phyloP scores from a whole-genome alignment of 2,797 vertebrate genomes.

The Pogoniulus pusillus region DNA sequence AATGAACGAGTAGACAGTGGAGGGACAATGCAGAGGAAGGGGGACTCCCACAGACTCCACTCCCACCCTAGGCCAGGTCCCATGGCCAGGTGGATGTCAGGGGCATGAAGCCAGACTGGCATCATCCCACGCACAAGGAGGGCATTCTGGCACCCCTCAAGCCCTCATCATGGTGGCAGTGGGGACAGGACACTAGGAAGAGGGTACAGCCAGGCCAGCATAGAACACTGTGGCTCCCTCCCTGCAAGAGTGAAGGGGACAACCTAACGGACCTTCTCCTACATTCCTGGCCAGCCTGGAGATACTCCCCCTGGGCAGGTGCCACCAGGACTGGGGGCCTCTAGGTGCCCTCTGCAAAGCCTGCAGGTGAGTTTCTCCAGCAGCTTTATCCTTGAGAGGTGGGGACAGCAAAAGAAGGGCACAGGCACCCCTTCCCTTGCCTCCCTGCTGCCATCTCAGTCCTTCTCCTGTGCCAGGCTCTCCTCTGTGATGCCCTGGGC shows the following conservation, averaged over 20 bases:
- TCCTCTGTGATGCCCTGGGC: conserved; percentile 94
- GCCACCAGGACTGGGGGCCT: background rate
- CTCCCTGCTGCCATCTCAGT: conserved; percentile 42
- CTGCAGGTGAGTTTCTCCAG: background rate
- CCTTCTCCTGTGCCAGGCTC: conserved; percentile 73
- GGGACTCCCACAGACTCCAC: background rate
- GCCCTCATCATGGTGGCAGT: background rate
- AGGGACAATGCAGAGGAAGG: background rate
- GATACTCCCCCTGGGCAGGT: background rate
- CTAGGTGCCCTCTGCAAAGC: background rate
- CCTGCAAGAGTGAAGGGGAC: background rate
- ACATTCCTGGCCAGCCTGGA: background rate
- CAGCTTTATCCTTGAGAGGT: background rate
- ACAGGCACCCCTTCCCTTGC: background rate
- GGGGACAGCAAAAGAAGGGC: background rate
- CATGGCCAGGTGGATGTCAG: background rate
- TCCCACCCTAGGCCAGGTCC: background rate
- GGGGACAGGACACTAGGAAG: background rate
- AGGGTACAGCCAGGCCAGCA: background rate
- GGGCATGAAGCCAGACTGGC: background rate
- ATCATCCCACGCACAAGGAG: fast-evolving
- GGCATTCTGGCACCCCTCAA: background rate
- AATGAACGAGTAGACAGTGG: background rate
- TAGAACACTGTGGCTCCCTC: background rate
- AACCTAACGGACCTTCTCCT: conserved; percentile 16